Evolutionary conservation across 2,113 vertebrate species (phyloP).

Genomic region (Arizona elegans): DNA sequence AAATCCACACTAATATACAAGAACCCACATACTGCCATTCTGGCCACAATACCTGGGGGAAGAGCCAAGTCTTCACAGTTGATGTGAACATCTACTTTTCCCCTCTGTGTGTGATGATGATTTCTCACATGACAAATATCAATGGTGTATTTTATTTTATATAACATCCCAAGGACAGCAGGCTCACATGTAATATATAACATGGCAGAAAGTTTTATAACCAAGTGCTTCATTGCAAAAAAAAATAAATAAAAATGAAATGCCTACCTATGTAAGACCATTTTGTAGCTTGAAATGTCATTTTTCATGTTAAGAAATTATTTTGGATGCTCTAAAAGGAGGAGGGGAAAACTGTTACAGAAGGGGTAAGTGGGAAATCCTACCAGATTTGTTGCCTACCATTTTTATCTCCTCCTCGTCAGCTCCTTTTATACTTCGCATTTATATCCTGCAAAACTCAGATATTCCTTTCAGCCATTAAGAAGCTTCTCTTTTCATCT

Average conservation of each 20-base stretch:
- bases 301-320: constrained; percentile 59
- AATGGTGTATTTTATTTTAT: constrained; percentile 13
- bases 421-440: constrained; percentile 25
- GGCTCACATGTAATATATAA: constrained; percentile 39
- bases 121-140: not conserved
- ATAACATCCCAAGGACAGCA: constrained; percentile 28
- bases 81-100: not conserved
- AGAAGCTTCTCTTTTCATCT: constrained; percentile 47
- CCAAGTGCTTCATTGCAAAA: constrained; percentile 27
- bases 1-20: not conserved
- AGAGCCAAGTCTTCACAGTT: not conserved
- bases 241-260: constrained; percentile 50
- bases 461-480: constrained; percentile 41
- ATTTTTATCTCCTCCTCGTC: constrained; percentile 11
- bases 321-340: constrained; percentile 38
- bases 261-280: constrained; percentile 30
- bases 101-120: not conserved
- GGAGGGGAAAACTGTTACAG: not conserved
- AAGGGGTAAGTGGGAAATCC: constrained; percentile 3
- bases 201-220: constrained; percentile 40
- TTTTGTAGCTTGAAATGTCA: constrained; percentile 41
- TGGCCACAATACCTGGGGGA: not conserved
- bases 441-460: constrained; percentile 44
- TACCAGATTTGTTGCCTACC: constrained; percentile 29
- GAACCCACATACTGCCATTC: not conserved